Base-by-base conservation (phyloP, 2,113 vertebrate species). In the Hassar affinis region DNA sequence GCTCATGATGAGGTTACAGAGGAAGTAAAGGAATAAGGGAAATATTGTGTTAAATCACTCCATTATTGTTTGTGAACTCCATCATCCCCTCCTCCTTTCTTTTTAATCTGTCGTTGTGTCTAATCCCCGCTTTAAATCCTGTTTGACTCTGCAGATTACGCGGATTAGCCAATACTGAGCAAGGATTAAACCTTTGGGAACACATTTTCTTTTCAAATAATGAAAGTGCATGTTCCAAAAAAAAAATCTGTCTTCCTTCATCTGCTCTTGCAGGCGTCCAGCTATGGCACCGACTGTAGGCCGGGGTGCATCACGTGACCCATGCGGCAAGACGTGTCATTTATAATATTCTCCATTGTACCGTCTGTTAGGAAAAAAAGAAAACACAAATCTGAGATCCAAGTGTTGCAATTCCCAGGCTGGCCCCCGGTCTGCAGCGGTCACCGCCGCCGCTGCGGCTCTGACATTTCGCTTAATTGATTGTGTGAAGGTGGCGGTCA, bases 51-150 rank as follows among this genome's bases (percentile, higher is more conserved):
- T 76, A 81, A 86, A 61, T 81, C 80, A 84, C 88, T 90, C 83
- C 87, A 83, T 90, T 68, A 86, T 75, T 84, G 82, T 84, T 33
- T 79, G 12, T 77, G 85, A 92, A 93, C 88, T 6, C 35, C 22
- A 22, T 20, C 4, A 52, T 14, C 56, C 6, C 57, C 18, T 54
- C 69, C 25, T 71, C 22, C 71, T 74, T 84, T 90, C 88, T 49
- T 88, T n/a, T 88, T 91, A 91, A 91, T 91, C 90, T 88, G 86
- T 27, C 38, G 38, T 54, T 49, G 66, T 35, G 85, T 92, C 84
- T 88, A 51, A 88, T 86, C 89, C 91, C 87, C 88, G 87, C 86
- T 85, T 88, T 92, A 92, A 75, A 94, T 92, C 91, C 90, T 74
- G 84, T 85, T 85, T 81, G 61, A 82, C 87, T 80, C 79, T 80